phyloP scores from a whole-genome alignment of 2,113 vertebrate genomes.

The Ascaphus truei region DNA sequence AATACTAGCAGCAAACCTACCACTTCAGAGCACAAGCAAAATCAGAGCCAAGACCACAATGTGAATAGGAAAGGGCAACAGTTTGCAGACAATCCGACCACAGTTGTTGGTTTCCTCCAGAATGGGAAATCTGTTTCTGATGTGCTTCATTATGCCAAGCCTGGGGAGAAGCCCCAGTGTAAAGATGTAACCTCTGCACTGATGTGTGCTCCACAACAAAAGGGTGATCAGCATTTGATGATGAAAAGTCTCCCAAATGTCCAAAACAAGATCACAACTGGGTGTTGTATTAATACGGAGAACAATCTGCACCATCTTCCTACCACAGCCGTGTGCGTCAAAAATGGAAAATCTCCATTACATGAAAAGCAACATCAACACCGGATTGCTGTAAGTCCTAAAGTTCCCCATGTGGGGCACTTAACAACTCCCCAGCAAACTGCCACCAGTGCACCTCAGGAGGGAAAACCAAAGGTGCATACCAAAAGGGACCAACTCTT shows the following conservation, averaged over 20 bases:
- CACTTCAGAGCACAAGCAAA: too few relatives aligned
- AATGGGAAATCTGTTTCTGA: neutral
- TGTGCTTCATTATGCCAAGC: neutral
- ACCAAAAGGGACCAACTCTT: neutral
- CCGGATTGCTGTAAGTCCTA: neutral
- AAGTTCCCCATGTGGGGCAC: too few relatives aligned
- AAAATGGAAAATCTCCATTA: too few relatives aligned
- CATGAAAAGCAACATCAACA: too few relatives aligned
- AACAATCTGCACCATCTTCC: too few relatives aligned
- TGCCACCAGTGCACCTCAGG: neutral
- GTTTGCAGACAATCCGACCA: too few relatives aligned
- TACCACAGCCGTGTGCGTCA: too few relatives aligned
- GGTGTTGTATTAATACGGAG: too few relatives aligned
- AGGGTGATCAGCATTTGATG: neutral
- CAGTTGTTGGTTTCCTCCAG: neutral
- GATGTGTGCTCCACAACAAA: neutral
- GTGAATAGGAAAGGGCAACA: neutral
- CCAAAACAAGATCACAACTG: neutral
- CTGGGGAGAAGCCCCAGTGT: slow-evolving; percentile 1
- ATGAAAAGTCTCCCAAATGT: neutral
- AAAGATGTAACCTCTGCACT: too few relatives aligned
- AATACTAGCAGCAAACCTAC: too few relatives aligned
- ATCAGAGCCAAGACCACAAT: too few relatives aligned
- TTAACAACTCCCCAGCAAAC: neutral
- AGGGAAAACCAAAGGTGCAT: neutral